A percentile compares a stretch with the other conserved stretches of the same genome.
Evolutionary conservation across 2,113 vertebrate genomes (phyloP).

Genomic region (Brevimyrus niger): DNA sequence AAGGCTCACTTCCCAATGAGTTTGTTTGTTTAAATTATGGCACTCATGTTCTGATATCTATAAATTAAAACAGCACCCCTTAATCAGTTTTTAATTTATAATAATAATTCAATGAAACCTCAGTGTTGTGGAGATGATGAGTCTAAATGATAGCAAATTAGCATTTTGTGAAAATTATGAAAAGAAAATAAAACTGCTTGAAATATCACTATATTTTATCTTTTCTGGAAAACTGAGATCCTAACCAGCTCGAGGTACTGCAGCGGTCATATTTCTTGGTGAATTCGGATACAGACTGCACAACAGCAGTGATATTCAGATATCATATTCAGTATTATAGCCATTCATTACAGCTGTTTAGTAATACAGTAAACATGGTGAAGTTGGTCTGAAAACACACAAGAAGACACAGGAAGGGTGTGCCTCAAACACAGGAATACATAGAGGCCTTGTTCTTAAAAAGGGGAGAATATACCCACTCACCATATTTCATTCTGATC

Average conservation of each 20-base stretch:
- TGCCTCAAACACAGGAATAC: not conserved
- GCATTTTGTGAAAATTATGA: not conserved
- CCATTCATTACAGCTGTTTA: not conserved
- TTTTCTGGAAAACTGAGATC: not conserved
- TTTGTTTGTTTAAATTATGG: not conserved
- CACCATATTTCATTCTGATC: slow-evolving; percentile 90
- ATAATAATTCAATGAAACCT: not conserved
- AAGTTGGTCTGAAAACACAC: not conserved
- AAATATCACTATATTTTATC: not conserved
- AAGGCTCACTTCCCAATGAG: not conserved
- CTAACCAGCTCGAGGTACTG: not conserved
- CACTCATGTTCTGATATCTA: not conserved
- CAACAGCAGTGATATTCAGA: not conserved
- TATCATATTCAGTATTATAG: not conserved
- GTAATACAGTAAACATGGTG: not conserved
- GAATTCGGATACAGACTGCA: not conserved
- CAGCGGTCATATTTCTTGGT: not conserved
- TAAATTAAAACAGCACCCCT: not conserved
- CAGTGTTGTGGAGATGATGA: not conserved
- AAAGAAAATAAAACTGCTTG: not conserved
- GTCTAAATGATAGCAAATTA: not conserved
- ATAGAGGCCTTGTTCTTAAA: not conserved
- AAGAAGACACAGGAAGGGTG: not conserved
- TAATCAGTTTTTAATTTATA: not conserved
- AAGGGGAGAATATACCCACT: slow-evolving; percentile 13